Evolutionary conservation across 2,888 invertebrate genomes (phyloP).

Genomic region (Camponotus fellah): DNA sequence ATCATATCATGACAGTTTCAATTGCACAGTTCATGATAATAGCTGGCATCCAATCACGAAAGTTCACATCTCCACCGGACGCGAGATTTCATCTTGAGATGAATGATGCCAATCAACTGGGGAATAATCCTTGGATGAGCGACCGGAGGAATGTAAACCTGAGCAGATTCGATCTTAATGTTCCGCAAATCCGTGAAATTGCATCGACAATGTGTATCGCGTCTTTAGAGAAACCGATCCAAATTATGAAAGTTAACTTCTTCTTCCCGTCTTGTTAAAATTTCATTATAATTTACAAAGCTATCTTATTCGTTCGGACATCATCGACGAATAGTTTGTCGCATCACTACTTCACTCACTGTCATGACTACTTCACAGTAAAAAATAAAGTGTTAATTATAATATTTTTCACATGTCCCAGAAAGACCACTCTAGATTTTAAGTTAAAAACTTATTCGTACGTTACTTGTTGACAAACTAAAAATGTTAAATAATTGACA

Average conservation of each 20-base stretch:
- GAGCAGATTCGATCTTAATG: conserved; percentile 21
- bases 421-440: no score
- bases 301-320: neutral
- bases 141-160: conserved; percentile 43
- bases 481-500: no score
- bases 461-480: no score
- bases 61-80: conserved; percentile 35
- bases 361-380: neutral
- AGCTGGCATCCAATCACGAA: conserved; percentile 50
- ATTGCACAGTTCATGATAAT: conserved; percentile 50
- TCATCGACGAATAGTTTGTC: neutral
- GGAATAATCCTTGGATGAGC: conserved; percentile 42
- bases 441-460: no score
- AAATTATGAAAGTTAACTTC: neutral
- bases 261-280: neutral
- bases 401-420: no score
- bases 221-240: neutral
- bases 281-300: neutral
- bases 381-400: no score
- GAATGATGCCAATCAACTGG: conserved; percentile 50
- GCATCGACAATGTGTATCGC: conserved; percentile 14
- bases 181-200: conserved; percentile 33
- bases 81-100: conserved; percentile 48
- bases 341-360: no score
- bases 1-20: conserved; percentile 36